Conservation (phyloP, 2,888 invertebrate species). For the Eucera pruinosa region DNA sequence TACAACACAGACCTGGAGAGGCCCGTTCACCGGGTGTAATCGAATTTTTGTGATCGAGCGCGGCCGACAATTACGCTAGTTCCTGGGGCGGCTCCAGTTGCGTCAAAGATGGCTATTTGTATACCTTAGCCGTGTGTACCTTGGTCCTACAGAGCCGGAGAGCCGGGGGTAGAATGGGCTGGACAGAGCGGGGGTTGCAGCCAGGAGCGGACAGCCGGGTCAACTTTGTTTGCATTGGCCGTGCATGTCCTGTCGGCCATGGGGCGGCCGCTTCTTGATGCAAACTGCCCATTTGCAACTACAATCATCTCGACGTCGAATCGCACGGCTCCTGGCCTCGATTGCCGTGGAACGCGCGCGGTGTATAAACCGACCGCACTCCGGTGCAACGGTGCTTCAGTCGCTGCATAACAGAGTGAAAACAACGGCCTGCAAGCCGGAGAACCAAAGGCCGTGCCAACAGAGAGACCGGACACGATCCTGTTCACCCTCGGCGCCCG, state of each 20-base stretch:
- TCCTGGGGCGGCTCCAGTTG: slow-evolving; percentile 58
- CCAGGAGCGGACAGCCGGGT: slow-evolving; percentile 77
- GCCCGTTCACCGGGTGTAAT: slow-evolving; percentile 34
- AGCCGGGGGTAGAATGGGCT: slow-evolving; percentile 47
- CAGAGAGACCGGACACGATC: slow-evolving; percentile 68
- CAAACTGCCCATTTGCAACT: slow-evolving; percentile 84
- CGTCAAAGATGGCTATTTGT: slow-evolving; percentile 77
- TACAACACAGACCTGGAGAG: background rate
- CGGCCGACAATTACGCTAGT: slow-evolving; percentile 62
- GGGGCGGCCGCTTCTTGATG: slow-evolving; percentile 81
- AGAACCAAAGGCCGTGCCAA: slow-evolving; percentile 78
- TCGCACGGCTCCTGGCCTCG: slow-evolving; percentile 72
- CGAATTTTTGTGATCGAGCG: slow-evolving; percentile 62
- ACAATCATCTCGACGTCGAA: slow-evolving; percentile 83
- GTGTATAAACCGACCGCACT: slow-evolving; percentile 81
- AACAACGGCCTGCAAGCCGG: slow-evolving; percentile 76
- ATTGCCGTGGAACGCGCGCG: slow-evolving; percentile 68
- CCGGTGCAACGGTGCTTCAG: slow-evolving; percentile 77
- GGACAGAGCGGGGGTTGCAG: slow-evolving; percentile 57
- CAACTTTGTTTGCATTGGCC: slow-evolving; percentile 83
- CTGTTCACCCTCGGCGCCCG: slow-evolving; percentile 62
- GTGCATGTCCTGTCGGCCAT: slow-evolving; percentile 77
- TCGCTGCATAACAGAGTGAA: slow-evolving; percentile 81
- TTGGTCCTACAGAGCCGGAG: slow-evolving; percentile 66
- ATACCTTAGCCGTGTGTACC: slow-evolving; percentile 76